Conservation (phyloP, 2,888 invertebrate species). For the Harpagoxenus sublaevis region DNA sequence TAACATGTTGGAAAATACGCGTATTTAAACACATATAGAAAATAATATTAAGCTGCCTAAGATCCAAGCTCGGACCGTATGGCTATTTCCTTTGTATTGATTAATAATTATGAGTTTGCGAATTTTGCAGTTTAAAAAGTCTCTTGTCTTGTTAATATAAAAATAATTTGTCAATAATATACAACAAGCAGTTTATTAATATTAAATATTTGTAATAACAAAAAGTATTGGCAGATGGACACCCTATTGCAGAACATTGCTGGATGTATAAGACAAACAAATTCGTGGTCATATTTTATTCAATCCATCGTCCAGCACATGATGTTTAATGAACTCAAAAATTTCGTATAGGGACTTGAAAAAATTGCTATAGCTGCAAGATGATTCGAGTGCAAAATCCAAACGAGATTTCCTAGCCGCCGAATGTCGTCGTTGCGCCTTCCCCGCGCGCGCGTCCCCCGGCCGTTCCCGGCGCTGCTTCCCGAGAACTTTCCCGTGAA, state of each 20-base stretch:
- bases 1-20: no score
- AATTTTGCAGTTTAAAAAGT: no score
- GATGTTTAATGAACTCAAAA: neutral
- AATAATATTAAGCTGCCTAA: no score
- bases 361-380: neutral
- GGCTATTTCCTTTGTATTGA: no score
- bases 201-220: neutral
- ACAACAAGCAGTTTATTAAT: neutral
- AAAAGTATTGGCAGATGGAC: neutral
- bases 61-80: no score
- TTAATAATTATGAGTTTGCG: no score
- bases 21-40: no score
- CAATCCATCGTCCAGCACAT: neutral
- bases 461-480: slow-evolving; percentile 50
- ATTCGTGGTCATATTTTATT: neutral
- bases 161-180: neutral
- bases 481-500: slow-evolving; percentile 72
- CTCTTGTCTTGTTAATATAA: neutral
- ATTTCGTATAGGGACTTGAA: neutral
- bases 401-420: slow-evolving; percentile 24
- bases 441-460: slow-evolving; percentile 44
- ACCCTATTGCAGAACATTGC: neutral
- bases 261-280: neutral
- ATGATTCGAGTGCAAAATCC: slow-evolving; percentile 14
- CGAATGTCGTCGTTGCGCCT: slow-evolving; percentile 27